phyloP scores from a whole-genome alignment of 2,113 vertebrate species.

The Echinops telfairi region DNA sequence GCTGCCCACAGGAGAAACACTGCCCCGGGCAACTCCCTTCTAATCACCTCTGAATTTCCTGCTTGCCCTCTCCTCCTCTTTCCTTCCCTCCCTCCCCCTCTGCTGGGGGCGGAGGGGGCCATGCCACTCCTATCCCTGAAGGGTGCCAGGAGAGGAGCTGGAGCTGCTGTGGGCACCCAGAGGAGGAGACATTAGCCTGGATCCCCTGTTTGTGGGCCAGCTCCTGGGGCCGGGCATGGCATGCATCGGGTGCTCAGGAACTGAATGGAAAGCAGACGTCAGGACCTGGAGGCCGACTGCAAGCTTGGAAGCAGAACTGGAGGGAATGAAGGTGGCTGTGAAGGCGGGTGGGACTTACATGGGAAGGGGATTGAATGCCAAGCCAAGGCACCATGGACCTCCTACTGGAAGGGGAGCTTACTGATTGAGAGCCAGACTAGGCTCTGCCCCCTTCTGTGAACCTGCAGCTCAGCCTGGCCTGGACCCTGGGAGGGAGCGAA shows the following conservation, averaged over 20 bases:
- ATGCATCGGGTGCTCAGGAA: neutral
- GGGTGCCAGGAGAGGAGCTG: neutral
- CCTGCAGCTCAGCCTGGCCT: neutral
- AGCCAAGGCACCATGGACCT: neutral
- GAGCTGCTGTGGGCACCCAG: neutral
- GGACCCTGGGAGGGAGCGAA: neutral
- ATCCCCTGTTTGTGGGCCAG: conserved; percentile 4
- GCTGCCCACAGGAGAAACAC: conserved; percentile 28
- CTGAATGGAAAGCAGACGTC: neutral
- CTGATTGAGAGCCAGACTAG: neutral
- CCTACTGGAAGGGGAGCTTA: neutral
- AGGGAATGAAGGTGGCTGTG: neutral
- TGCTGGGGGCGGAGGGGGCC: neutral
- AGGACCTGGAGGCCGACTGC: neutral
- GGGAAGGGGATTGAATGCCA: neutral
- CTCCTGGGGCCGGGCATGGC: neutral
- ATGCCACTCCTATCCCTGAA: neutral
- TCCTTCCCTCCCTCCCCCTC: neutral
- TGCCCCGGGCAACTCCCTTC: conserved; percentile 53
- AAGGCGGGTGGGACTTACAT: too few relatives aligned
- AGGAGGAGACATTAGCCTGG: neutral
- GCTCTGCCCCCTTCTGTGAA: neutral
- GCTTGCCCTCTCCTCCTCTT: conserved; percentile 6
- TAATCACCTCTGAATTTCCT: conserved; percentile 73
- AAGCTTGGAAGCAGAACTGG: conserved; percentile 10